phyloP scores from a whole-genome alignment of 35 echinoderm and acorn worm species.

The Apostichopus californicus region DNA sequence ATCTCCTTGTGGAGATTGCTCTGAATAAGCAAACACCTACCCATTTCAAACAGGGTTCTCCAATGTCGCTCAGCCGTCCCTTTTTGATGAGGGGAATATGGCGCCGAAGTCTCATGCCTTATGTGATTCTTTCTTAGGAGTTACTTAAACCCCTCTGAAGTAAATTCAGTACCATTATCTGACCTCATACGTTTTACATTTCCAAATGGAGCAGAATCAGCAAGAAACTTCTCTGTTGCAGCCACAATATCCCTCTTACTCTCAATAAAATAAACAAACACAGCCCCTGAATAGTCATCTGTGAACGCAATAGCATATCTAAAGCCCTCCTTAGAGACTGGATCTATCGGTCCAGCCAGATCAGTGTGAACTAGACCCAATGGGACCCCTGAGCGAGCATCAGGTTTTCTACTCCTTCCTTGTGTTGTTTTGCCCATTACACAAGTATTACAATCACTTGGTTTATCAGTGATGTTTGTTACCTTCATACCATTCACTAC shows the following conservation, averaged over 20 bases:
- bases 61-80: slow-evolving; percentile 61
- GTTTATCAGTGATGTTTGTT: too few species aligned
- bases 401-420: too few species aligned
- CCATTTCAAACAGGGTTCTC: slow-evolving; percentile 71
- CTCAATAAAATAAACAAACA: slow-evolving; percentile 53
- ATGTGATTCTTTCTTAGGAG: slow-evolving; percentile 41
- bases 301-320: slow-evolving; percentile 58
- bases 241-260: slow-evolving; percentile 48
- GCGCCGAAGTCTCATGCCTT: slow-evolving; percentile 60
- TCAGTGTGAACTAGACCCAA: too few species aligned
- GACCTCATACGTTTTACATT: slow-evolving; percentile 57
- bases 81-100: slow-evolving; percentile 71
- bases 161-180: slow-evolving; percentile 55
- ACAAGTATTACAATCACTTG: too few species aligned
- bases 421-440: too few species aligned
- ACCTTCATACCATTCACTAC: too few species aligned
- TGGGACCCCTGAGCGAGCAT: too few species aligned
- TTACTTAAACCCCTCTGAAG: neutral
- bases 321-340: slow-evolving; percentile 26
- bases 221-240: slow-evolving; percentile 36
- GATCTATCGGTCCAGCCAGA: slow-evolving; percentile 30
- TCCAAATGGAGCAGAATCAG: slow-evolving; percentile 41
- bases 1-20: slow-evolving; percentile 33
- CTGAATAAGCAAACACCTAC: slow-evolving; percentile 51
- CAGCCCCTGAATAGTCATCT: slow-evolving; percentile 60